Conservation (phyloP, 2,113 vertebrate species). For the Pagrus major region DNA sequence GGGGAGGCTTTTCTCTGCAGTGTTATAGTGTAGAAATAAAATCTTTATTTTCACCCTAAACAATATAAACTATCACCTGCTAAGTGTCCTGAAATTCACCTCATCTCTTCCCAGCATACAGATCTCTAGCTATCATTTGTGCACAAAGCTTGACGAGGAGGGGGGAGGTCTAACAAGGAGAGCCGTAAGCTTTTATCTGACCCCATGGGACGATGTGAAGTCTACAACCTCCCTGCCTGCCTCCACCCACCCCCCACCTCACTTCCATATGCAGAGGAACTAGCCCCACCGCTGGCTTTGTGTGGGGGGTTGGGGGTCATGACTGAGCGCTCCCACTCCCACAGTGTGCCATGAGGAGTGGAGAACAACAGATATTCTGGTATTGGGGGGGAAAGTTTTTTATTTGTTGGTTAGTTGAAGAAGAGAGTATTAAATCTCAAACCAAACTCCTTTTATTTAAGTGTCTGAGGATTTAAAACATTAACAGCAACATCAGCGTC, state of each 20-base stretch:
- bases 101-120: not conserved
- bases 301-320: slow-evolving; percentile 76
- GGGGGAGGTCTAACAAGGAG: slow-evolving; percentile 42
- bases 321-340: slow-evolving; percentile 68
- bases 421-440: slow-evolving; percentile 12
- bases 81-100: too few species aligned
- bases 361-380: slow-evolving; percentile 37
- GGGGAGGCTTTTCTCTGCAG: not conserved
- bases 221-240: slow-evolving; percentile 64
- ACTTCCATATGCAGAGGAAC: slow-evolving; percentile 78
- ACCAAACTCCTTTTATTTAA: slow-evolving; percentile 11
- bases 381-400: slow-evolving; percentile 12
- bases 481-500: not conserved
- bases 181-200: slow-evolving; percentile 77
- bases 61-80: not conserved
- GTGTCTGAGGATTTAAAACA: not conserved
- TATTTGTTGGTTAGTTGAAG: not conserved
- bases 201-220: slow-evolving; percentile 76
- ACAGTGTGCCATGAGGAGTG: slow-evolving; percentile 32
- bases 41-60: not conserved
- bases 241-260: slow-evolving; percentile 73
- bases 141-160: slow-evolving; percentile 10
- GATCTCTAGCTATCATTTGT: slow-evolving; percentile 49
- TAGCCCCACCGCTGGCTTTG: slow-evolving; percentile 67
- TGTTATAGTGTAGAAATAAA: not conserved